A percentile compares a stretch with the other conserved stretches of the same genome.
Evolutionary conservation across 2,113 vertebrate species (phyloP).

Genomic region (Elgaria multicarinata): DNA sequence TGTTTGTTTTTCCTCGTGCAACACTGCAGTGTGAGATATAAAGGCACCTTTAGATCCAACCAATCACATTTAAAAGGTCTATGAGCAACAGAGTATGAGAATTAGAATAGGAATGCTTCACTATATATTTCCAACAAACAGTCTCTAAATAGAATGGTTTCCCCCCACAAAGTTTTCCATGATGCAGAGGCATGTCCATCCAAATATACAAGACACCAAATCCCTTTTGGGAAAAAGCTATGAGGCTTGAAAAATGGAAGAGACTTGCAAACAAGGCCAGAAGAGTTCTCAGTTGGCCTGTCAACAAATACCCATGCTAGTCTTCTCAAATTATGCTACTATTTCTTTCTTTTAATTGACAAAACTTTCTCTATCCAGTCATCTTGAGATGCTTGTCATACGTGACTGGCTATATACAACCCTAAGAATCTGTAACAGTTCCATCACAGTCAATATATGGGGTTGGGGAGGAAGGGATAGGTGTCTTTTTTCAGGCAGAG

Average conservation of each 20-base stretch:
- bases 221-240: conserved; percentile 6
- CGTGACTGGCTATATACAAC: background rate
- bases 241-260: conserved; percentile 24
- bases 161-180: conserved; percentile 31
- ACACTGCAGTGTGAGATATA: background rate
- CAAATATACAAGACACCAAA: conserved; percentile 13
- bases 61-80: background rate
- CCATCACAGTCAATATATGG: conserved; percentile 8
- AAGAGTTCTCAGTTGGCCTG: background rate
- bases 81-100: conserved; percentile 26
- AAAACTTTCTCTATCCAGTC: background rate
- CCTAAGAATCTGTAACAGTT: conserved; percentile 11
- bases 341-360: background rate
- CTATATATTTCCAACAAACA: conserved; percentile 29
- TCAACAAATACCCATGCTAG: background rate
- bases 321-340: background rate
- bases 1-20: background rate
- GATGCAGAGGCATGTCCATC: background rate
- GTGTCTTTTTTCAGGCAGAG: background rate
- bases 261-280: background rate
- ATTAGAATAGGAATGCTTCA: conserved; percentile 30
- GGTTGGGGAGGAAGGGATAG: background rate
- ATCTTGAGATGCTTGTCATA: background rate
- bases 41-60: background rate
- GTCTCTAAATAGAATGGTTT: conserved; percentile 13